These are phyloP conservation scores for Pseudopipra pipra DNA, from an alignment of 2,113 vertebrate species.

Conservation along the genomic window DNA sequence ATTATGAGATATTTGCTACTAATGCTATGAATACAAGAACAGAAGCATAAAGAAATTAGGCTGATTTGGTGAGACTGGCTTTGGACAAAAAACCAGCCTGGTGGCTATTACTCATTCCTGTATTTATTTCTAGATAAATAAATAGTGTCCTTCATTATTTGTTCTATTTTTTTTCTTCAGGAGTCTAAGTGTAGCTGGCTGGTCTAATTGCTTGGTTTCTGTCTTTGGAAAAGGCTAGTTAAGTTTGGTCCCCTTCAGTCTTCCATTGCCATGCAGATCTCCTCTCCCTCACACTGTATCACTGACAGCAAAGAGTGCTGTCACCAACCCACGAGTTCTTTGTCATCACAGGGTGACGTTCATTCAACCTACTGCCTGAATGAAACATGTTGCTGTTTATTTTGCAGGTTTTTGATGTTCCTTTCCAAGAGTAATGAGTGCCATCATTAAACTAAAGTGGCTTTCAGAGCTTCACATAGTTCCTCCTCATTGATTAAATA, in stretches of 20 bases:
- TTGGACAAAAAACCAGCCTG: background rate
- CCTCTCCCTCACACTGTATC: background rate
- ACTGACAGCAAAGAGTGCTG: background rate
- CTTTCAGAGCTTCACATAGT: background rate
- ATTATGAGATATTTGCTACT: background rate
- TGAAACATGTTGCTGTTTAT: background rate
- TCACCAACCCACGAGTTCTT: background rate
- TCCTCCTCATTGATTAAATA: background rate
- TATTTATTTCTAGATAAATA: background rate
- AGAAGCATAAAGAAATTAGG: background rate
- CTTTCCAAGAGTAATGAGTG: background rate
- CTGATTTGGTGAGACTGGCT: background rate
- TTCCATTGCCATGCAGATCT: background rate
- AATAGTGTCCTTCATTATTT: background rate
- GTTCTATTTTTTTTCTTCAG: background rate
- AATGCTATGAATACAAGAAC: background rate
- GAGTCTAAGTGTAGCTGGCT: background rate
- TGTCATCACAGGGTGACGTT: background rate
- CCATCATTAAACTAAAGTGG: background rate
- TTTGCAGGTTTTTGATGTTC: background rate
- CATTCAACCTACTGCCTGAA: background rate
- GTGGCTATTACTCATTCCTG: background rate
- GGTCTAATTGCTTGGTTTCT: background rate
- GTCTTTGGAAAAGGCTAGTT: background rate
- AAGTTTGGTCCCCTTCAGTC: background rate